Evolutionary conservation across 2,113 vertebrate species (phyloP).

Genomic region (Ia io): DNA sequence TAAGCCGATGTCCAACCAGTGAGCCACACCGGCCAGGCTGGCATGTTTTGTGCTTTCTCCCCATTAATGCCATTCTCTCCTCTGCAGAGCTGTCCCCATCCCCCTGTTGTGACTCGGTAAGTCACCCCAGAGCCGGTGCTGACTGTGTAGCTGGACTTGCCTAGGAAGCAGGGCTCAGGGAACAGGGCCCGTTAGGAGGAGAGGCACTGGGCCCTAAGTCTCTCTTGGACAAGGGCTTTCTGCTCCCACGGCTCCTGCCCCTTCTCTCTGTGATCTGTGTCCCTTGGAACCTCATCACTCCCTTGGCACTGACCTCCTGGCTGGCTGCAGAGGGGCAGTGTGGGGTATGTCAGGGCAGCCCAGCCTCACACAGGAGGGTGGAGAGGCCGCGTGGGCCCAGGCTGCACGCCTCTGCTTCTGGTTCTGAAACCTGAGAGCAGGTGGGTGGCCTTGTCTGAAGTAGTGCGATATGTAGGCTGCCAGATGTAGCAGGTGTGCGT

Average conservation of each 20-base stretch:
- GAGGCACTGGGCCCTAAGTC: accelerated
- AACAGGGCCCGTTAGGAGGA: accelerated
- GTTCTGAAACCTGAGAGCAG: not conserved
- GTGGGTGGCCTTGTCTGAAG: not conserved
- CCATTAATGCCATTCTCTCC: accelerated
- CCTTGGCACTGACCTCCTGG: accelerated
- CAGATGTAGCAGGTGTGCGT: not conserved
- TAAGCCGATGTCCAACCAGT: too few species aligned
- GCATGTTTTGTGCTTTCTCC: not conserved
- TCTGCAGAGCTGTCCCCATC: not conserved
- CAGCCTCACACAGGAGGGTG: accelerated
- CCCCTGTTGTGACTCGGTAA: not conserved
- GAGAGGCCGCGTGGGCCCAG: not conserved
- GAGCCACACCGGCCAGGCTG: not conserved
- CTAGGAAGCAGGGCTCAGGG: accelerated
- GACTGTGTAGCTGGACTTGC: accelerated
- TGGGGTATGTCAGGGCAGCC: accelerated
- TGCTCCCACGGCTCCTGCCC: accelerated
- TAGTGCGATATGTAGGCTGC: accelerated
- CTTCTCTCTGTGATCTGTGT: not conserved
- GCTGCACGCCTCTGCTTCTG: not conserved
- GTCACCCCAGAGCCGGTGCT: too few species aligned
- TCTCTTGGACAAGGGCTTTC: not conserved
- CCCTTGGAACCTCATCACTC: not conserved
- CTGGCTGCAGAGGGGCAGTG: not conserved